A percentile compares a stretch with the other conserved stretches of the same genome.
phyloP scores from a whole-genome alignment of 35 echinoderm and acorn worm genomes.

The Lytechinus variegatus region DNA sequence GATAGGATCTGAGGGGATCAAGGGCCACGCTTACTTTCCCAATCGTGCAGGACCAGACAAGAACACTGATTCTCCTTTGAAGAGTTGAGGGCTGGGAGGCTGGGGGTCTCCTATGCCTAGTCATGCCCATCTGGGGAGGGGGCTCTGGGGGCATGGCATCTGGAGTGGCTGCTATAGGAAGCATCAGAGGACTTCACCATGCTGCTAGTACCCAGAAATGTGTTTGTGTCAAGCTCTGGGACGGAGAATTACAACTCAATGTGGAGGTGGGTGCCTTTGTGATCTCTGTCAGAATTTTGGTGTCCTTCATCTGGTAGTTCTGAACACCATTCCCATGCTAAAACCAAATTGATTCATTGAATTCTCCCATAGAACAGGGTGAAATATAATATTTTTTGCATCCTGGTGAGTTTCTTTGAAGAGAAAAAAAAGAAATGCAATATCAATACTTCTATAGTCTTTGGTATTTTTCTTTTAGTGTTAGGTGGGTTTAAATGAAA shows the following conservation, averaged over 20 bases:
- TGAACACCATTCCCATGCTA: neutral
- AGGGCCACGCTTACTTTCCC: neutral
- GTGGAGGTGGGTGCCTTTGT: constrained; percentile 41
- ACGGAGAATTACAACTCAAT: constrained; percentile 54
- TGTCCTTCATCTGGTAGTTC: neutral
- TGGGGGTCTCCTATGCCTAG: constrained; percentile 38
- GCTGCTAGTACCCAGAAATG: constrained; percentile 1
- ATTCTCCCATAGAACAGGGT: neutral
- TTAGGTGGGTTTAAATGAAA: no score
- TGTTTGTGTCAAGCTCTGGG: constrained; percentile 41
- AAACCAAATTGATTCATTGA: neutral
- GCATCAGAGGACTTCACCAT: constrained; percentile 30
- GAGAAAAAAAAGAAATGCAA: no score
- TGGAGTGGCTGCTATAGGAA: constrained; percentile 18
- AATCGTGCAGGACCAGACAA: neutral
- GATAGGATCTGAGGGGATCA: neutral
- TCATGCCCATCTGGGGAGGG: constrained; percentile 50
- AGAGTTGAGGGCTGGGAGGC: neutral
- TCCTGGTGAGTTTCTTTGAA: no score
- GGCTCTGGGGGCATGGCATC: constrained; percentile 43
- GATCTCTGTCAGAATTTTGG: neutral
- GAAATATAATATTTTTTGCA: neutral
- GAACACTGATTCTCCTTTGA: neutral
- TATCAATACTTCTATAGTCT: no score
- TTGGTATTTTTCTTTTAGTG: no score